Evolutionary conservation across 2,113 vertebrate genomes (phyloP), one percentile per base, ranked within the genome.

Genomic region (Leiothrix lutea): DNA sequence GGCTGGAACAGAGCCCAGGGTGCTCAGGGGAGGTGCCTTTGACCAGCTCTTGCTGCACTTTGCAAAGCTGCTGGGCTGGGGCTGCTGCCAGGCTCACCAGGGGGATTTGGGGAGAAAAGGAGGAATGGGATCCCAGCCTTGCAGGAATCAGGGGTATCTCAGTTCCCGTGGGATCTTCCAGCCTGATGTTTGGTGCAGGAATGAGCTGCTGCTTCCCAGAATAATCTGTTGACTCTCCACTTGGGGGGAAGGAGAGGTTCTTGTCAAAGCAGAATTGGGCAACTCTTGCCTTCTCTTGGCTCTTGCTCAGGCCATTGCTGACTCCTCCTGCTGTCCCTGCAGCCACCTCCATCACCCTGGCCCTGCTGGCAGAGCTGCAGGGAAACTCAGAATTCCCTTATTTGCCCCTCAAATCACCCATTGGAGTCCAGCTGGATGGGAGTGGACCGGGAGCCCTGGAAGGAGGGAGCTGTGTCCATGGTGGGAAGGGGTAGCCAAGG

Each of bases 21-120:
- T 50, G 75, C 82, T 92, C 77, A 15, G 80, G 77, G 64, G 80
- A 86, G 80, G 91, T 88, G 94, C 4, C 50, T 94, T 25, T 86
- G 89, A 57, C 72, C 62, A 50, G 22, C 0, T 9, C 33, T 19
- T 21, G 16, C 35, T 15, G 36, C 36, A 5, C 81, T 72, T 53
- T 48, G 70, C 7, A 5, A 20, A 84, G 36, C 77, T 79, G 61
- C 14, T 79, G 60, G 71, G 71, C 51, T 80, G 54, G 38, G 79
- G 75, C 5, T 60, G 22, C 31, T 86, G 36, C 60, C 23, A 57
- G 77, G 36, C 25, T 36, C 18, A 1, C 51, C 12, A 13, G 44
- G 45, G 36, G 22, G 5, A 28, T 21, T 7, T 17, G 67, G 33
- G 3, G 42, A 23, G 58, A 19, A 38, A 16, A 14, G 26, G 45